Conservation (phyloP, 2,797 vertebrate species). For the Chaetodon trifasciatus region DNA sequence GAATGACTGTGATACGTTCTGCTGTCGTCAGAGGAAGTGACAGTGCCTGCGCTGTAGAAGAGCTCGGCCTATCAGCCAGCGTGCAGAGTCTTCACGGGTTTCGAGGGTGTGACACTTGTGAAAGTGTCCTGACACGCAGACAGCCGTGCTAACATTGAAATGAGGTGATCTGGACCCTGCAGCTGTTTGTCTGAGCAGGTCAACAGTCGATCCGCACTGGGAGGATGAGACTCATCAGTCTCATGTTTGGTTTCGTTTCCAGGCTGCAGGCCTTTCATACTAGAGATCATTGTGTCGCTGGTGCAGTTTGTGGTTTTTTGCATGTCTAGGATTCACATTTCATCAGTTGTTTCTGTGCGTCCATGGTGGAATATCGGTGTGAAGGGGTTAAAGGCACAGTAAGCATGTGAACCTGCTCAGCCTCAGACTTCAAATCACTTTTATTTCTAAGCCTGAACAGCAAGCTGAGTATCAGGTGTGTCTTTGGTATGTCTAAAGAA, state of each 20-base stretch:
- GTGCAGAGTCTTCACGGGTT: not conserved
- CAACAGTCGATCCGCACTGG: not conserved
- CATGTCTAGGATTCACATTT: not conserved
- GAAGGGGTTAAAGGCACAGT: not conserved
- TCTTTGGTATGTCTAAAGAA: not conserved
- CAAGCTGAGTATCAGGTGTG: not conserved
- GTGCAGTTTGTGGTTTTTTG: slow-evolving; percentile 3
- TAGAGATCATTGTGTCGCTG: not conserved
- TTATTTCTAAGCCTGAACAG: not conserved
- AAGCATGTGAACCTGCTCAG: not conserved
- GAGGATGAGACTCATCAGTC: not conserved
- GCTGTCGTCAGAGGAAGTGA: too few species aligned
- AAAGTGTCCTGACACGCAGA: not conserved
- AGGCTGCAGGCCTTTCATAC: not conserved
- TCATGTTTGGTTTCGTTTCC: not conserved
- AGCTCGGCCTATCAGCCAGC: too few species aligned
- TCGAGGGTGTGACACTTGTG: not conserved
- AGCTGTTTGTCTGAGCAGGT: slow-evolving; percentile 13
- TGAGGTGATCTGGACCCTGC: not conserved
- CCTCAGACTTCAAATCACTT: not conserved
- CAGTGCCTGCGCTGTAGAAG: too few species aligned
- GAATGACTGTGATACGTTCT: too few species aligned
- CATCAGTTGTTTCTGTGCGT: not conserved
- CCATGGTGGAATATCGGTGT: not conserved
- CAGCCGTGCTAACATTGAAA: not conserved